Conservation (phyloP, 2,797 vertebrate genomes). For the Loris lydekkerianus region DNA sequence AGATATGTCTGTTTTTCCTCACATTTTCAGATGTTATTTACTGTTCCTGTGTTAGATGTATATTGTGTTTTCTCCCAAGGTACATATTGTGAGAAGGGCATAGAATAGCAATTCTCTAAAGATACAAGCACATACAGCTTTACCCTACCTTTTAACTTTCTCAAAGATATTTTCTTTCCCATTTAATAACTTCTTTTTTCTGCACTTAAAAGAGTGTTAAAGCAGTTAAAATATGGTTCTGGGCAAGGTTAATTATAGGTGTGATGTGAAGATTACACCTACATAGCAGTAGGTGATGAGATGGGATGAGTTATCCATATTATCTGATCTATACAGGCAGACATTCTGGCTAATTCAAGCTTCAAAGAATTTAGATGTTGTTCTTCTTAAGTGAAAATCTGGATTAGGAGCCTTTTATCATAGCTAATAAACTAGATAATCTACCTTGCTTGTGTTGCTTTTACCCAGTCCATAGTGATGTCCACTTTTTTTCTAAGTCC, state of each 20-base stretch:
- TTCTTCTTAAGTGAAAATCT: constrained; percentile 11
- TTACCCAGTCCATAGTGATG: not conserved
- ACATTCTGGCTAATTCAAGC: not conserved
- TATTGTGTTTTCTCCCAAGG: not conserved
- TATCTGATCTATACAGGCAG: not conserved
- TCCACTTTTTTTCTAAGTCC: not conserved
- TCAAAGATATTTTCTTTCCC: not conserved
- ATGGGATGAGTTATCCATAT: not conserved
- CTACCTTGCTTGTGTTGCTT: not conserved
- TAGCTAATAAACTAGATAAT: not conserved
- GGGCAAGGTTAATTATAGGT: not conserved
- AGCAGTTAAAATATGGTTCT: not conserved
- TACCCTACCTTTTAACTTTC: not conserved
- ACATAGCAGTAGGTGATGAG: not conserved
- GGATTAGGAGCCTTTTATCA: not conserved
- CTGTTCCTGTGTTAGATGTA: not conserved
- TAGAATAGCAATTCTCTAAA: not conserved
- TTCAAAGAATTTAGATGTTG: not conserved
- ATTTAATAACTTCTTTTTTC: not conserved
- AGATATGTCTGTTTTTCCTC: not conserved
- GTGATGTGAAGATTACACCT: not conserved
- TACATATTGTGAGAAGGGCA: not conserved
- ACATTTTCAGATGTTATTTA: not conserved
- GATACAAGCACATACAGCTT: not conserved
- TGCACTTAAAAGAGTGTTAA: not conserved